Conservation (phyloP, 2,888 invertebrate species). For the Hofmannophila pseudospretella region DNA sequence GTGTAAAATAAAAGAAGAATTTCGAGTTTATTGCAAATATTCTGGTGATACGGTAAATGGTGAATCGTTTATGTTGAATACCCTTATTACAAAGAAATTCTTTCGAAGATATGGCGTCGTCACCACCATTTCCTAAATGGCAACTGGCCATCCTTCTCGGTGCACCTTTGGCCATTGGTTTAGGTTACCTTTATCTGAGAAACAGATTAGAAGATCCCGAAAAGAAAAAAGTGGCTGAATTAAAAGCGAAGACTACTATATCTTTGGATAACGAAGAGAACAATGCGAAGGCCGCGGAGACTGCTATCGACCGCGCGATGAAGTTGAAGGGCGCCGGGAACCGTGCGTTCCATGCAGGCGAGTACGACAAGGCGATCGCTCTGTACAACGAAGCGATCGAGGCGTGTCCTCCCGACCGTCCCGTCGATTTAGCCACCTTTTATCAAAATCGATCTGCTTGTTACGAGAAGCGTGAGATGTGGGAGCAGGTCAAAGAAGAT, state of each 20-base stretch:
- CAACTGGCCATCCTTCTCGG: conserved; percentile 91
- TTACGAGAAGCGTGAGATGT: conserved; percentile 93
- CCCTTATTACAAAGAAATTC: conserved; percentile 17
- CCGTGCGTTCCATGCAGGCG: conserved; percentile 88
- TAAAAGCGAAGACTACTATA: conserved; percentile 75
- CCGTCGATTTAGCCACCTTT: conserved; percentile 89
- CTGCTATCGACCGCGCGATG: conserved; percentile 85
- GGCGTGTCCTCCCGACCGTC: conserved; percentile 86
- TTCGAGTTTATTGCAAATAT: conserved; percentile 33
- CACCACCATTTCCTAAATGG: conserved; percentile 86
- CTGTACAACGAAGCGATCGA: conserved; percentile 96
- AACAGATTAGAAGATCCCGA: conserved; percentile 75
- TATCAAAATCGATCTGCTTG: conserved; percentile 98
- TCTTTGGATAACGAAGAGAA: conserved; percentile 80
- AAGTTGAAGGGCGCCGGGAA: conserved; percentile 94
- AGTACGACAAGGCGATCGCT: conserved; percentile 93
- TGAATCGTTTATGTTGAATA: conserved; percentile 45
- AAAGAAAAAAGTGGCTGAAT: conserved; percentile 71
- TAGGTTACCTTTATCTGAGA: conserved; percentile 87
- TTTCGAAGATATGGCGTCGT: conserved; percentile 57
- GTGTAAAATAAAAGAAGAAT: conserved; percentile 34
- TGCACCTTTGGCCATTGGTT: conserved; percentile 88
- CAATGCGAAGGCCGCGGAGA: conserved; percentile 62
- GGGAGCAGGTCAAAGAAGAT: conserved; percentile 90
- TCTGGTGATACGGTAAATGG: conserved; percentile 38